Conservation (phyloP, 2,888 invertebrate species). For the Caenorhabditis doughertyi region DNA sequence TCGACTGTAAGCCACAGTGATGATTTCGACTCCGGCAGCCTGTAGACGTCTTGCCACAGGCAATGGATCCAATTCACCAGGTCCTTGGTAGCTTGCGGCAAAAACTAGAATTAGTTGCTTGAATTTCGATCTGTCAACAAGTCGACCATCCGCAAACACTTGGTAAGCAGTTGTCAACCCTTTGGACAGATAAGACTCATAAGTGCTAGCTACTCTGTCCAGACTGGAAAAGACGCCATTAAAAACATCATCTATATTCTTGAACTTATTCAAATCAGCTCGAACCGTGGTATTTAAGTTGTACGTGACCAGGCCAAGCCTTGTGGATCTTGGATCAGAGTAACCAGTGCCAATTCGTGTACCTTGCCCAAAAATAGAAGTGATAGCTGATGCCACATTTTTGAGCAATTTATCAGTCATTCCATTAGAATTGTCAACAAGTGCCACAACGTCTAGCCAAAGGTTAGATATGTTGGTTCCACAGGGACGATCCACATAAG, state of each 20-base stretch:
- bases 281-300: background rate
- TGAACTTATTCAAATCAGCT: background rate
- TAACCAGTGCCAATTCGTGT: background rate
- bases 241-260: background rate
- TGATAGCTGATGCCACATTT: background rate
- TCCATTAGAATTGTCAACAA: slow-evolving; percentile 42
- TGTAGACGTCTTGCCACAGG: background rate
- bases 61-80: background rate
- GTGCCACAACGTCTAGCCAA: slow-evolving; percentile 41
- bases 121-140: background rate
- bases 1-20: background rate
- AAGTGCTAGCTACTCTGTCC: too few relatives aligned
- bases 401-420: too few relatives aligned
- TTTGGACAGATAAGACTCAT: background rate
- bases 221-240: background rate
- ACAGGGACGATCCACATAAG: slow-evolving; percentile 13
- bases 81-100: background rate
- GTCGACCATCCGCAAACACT: background rate
- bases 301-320: background rate
- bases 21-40: background rate
- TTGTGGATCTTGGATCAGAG: background rate
- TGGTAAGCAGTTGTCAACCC: background rate
- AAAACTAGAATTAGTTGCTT: background rate
- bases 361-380: background rate
- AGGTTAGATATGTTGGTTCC: slow-evolving; percentile 7